These are phyloP conservation scores for Oryzias melastigma DNA, from an alignment of 2,113 vertebrate genomes.

Conservation along the genomic window DNA sequence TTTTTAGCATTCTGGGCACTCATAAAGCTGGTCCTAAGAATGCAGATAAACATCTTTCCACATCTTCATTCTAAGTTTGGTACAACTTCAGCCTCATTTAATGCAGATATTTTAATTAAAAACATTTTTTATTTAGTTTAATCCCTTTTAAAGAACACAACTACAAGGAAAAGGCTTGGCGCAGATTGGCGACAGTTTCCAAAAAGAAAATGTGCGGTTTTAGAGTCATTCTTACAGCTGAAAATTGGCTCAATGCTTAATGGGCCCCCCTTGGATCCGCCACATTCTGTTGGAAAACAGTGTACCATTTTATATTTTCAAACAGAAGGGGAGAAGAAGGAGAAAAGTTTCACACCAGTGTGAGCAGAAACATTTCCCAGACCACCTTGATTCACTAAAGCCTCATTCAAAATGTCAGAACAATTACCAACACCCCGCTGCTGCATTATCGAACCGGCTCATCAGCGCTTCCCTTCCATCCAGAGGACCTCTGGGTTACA, in stretches of 20 bases:
- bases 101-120: too few relatives aligned
- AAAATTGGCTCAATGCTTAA: constrained; percentile 17
- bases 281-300: constrained; percentile 38
- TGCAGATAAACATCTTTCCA: constrained; percentile 2
- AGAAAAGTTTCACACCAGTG: constrained; percentile 19
- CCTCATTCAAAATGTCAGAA: constrained; percentile 40
- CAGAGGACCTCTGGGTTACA: constrained; percentile 15
- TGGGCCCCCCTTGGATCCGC: constrained; percentile 10
- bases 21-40: constrained; percentile 1
- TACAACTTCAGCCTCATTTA: background rate
- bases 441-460: constrained; percentile 29
- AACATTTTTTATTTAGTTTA: constrained; percentile 18
- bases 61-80: constrained; percentile 1
- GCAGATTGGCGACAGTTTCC: constrained; percentile 28
- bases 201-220: constrained; percentile 38
- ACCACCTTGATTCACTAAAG: constrained; percentile 9
- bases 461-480: constrained; percentile 34
- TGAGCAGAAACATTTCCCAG: constrained; percentile 27
- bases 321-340: constrained; percentile 26
- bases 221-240: constrained; percentile 44
- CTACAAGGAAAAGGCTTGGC: constrained; percentile 15
- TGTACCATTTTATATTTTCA: constrained; percentile 18
- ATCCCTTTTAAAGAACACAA: constrained; percentile 29
- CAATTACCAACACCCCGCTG: constrained; percentile 58
- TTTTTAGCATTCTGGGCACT: too few relatives aligned